These are phyloP conservation scores for Promerops cafer DNA, from an alignment of 2,113 vertebrate species.

Conservation along the genomic window DNA sequence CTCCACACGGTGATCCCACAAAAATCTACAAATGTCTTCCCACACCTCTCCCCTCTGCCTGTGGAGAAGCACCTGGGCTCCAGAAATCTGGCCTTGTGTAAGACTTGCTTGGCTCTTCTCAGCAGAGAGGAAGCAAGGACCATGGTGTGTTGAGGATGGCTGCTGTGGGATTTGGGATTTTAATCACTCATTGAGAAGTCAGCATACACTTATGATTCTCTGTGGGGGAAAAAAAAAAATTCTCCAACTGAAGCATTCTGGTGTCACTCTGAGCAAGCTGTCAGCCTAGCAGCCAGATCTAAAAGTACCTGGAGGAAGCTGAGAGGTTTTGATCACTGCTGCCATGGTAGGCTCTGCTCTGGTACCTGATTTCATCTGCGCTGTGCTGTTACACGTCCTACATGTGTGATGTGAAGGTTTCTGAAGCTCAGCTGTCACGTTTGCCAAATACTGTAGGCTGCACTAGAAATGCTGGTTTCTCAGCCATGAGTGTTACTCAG, in stretches of 20 bases:
- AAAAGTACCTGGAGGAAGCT: not conserved
- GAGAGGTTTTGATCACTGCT: not conserved
- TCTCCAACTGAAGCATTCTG: not conserved
- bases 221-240: no score
- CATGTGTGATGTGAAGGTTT: not conserved
- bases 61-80: not conserved
- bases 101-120: not conserved
- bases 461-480: not conserved
- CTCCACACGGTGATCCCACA: not conserved
- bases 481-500: not conserved
- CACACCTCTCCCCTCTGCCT: not conserved
- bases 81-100: not conserved
- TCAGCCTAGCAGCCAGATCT: not conserved
- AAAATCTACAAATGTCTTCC: not conserved
- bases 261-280: not conserved
- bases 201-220: not conserved
- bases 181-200: not conserved
- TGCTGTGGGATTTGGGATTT: not conserved
- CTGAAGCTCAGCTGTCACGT: not conserved
- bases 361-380: accelerated
- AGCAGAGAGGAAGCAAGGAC: not conserved
- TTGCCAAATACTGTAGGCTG: not conserved
- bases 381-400: not conserved
- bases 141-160: not conserved
- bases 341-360: not conserved